A percentile compares a stretch with the other conserved stretches of the same genome.
Conservation (phyloP, 1,140 invertebrate genomes). For the Aphelenchoides avenae region DNA sequence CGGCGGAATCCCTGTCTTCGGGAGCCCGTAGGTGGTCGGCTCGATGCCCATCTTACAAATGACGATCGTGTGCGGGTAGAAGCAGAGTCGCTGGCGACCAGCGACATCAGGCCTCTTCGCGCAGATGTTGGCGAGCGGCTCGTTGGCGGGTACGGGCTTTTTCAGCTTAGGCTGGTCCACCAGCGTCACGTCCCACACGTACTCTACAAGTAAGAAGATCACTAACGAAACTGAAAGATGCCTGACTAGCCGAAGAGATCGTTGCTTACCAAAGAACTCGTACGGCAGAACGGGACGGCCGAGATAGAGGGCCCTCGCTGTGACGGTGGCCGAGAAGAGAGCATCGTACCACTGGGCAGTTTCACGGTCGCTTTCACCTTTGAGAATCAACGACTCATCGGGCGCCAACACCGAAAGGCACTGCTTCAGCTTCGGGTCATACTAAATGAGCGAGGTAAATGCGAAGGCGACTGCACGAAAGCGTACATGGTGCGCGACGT, state of each 20-base stretch:
- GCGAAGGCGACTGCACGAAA: neutral
- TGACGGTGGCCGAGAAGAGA: constrained; percentile 16
- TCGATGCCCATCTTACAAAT: constrained; percentile 20
- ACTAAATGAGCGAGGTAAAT: constrained; percentile 1
- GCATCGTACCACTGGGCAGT: constrained; percentile 20
- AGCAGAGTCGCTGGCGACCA: constrained; percentile 19
- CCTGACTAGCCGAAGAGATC: neutral
- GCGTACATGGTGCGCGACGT: constrained; percentile 32
- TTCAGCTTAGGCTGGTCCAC: constrained; percentile 24
- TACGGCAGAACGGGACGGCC: constrained; percentile 28
- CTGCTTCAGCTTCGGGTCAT: neutral
- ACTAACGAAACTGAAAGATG: too few species aligned
- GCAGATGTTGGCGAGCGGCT: constrained; percentile 30
- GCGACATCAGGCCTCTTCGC: constrained; percentile 11
- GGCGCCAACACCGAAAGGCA: constrained; percentile 28
- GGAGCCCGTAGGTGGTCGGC: constrained; percentile 18
- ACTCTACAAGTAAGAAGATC: constrained; percentile 15
- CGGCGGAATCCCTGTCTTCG: constrained; percentile 23
- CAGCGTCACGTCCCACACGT: constrained; percentile 23
- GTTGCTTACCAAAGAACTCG: constrained; percentile 29
- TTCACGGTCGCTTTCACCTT: constrained; percentile 14
- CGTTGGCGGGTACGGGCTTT: constrained; percentile 9
- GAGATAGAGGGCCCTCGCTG: constrained; percentile 24
- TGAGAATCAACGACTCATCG: constrained; percentile 21
- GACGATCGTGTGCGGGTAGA: constrained; percentile 36